These are phyloP conservation scores for Octomys mimax DNA, from an alignment of 2,797 vertebrate species.

Conservation along the genomic window DNA sequence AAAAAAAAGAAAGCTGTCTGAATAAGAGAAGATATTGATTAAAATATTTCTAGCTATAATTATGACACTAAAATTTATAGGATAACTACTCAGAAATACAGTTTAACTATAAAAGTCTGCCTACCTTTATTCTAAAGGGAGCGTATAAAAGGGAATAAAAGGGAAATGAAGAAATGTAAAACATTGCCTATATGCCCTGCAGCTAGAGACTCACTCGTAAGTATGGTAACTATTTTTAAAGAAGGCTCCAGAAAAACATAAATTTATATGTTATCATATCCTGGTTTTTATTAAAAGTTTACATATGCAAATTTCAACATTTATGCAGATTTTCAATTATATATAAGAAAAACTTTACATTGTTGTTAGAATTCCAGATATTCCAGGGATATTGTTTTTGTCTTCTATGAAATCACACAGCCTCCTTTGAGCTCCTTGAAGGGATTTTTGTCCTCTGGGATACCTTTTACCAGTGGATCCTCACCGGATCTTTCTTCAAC, in stretches of 20 bases:
- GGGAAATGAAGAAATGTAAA: constrained; percentile 31
- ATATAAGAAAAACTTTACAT: neutral
- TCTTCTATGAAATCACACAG: constrained; percentile 93
- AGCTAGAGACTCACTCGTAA: constrained; percentile 9
- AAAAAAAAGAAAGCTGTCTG: too few relatives aligned
- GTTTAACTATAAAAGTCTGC: neutral
- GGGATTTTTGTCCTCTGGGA: constrained; percentile 98
- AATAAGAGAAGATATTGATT: neutral
- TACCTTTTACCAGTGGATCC: constrained; percentile 96
- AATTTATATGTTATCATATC: neutral
- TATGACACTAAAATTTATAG: neutral
- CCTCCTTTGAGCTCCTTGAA: constrained; percentile 99
- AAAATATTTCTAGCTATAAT: neutral
- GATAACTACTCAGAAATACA: neutral
- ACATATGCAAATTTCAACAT: constrained; percentile 36
- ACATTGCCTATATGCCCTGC: neutral
- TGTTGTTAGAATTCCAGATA: constrained; percentile 32
- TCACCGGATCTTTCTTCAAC: constrained; percentile 94
- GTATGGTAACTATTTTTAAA: neutral
- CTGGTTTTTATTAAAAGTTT: constrained; percentile 73
- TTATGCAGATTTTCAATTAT: neutral
- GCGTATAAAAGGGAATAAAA: neutral
- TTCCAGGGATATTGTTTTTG: neutral
- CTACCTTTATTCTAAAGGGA: neutral
- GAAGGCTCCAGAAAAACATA: neutral